Evolutionary conservation across 2,888 invertebrate genomes (phyloP), one percentile per base, ranked within the genome.

Genomic region (Trichacis sp.): DNA sequence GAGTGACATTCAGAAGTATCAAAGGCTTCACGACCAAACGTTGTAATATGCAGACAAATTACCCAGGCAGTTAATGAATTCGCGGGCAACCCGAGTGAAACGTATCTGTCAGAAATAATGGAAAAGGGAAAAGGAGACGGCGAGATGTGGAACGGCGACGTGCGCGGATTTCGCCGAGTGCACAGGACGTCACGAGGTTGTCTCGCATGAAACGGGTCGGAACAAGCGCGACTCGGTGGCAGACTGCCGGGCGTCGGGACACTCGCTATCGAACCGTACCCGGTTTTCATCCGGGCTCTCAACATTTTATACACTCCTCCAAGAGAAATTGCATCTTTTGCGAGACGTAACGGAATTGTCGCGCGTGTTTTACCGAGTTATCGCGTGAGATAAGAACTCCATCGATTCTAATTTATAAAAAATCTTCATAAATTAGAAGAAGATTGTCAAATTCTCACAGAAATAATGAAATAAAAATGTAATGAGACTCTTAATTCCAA

Each of bases 241-340:
- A 81, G 81, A 80, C 81, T 78, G 81, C 80, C 80, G 78, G 81
- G 80, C 80, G 80, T 80, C 81, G 75, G 75, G 77, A 77, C 76
- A 79, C 71, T 71, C 72, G 74, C 72, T 79, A 79, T 80, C 77
- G 77, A 77, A 75, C 76, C 74, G 73, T 73, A 58, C 51, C 70
- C 65, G 72, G 71, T 69, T 72, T 74, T 78, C 24, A 74, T 78
- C 76, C 68, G 52, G 59, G 61, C 51, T 55, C 53, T 38, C 38
- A 29, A 14, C 50, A 43, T 48, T 15, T 8, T 24, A 3, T 24
- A 47, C 8, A 17, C 17, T 14, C 42, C 43, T 33, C 56, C 30
- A n/a, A 3, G 19, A 47, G 40, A 20, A 12, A 20, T 42, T 18
- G 48, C 40, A 49, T 29, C 47, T 45, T 50, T 51, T 62, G 9